Evolutionary conservation across 2,113 vertebrate species (phyloP).

Genomic region (Callopanchax toddi): DNA sequence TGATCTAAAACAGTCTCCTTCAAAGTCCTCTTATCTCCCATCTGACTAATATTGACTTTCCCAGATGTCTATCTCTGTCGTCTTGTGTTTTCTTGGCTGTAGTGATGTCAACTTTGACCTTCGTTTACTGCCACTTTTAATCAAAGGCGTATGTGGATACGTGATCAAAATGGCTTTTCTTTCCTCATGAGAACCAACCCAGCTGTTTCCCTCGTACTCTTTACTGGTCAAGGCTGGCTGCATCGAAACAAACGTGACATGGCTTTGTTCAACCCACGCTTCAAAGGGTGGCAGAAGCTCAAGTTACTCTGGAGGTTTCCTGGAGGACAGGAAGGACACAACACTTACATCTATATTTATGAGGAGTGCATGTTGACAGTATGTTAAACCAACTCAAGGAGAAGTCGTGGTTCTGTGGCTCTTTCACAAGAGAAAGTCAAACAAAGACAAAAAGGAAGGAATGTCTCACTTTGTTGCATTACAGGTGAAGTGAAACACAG

Average conservation of each 20-base stretch:
- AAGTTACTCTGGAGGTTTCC: conserved; percentile 15
- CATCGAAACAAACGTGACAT: conserved; percentile 33
- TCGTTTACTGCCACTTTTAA: conserved; percentile 57
- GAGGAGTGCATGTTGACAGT: neutral
- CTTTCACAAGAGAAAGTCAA: conserved; percentile 3
- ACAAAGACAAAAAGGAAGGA: conserved; percentile 37
- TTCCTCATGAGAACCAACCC: conserved; percentile 47
- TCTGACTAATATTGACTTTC: conserved; percentile 69
- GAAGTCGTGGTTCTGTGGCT: neutral
- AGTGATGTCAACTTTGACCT: conserved; percentile 69
- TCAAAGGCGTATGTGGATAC: conserved; percentile 73
- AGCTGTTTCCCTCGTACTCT: conserved; percentile 46
- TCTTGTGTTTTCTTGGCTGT: conserved; percentile 65
- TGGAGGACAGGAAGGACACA: conserved; percentile 11
- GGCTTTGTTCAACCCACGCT: conserved; percentile 34
- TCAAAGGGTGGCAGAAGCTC: conserved; percentile 43
- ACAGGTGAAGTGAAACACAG: conserved; percentile 54
- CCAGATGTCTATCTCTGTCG: conserved; percentile 65
- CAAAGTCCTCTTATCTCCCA: conserved; percentile 61
- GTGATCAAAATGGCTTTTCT: conserved; percentile 42
- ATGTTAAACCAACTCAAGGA: too few relatives aligned
- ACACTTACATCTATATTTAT: conserved; percentile 2
- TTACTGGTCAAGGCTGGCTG: conserved; percentile 35
- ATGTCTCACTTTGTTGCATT: conserved; percentile 43
- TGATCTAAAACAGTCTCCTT: conserved; percentile 67